Percentiles rank a stretch among this genome's conserved stretches.
These are phyloP conservation scores for Liasis olivaceus DNA, from an alignment of 2,797 vertebrate species.

Conservation along the genomic window DNA sequence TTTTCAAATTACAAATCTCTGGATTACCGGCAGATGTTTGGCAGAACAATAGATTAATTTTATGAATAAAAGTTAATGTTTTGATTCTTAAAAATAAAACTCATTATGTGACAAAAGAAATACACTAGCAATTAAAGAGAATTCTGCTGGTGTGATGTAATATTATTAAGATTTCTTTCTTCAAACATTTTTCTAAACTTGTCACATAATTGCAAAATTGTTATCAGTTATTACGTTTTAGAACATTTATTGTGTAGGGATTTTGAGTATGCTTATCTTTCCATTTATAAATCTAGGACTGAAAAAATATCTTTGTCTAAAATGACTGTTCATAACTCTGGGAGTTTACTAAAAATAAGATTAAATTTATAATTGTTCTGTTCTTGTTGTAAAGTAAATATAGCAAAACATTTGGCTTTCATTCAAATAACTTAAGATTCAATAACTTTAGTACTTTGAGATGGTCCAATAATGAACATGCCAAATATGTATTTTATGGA, in stretches of 20 bases:
- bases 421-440: conserved; percentile 40
- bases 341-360: conserved; percentile 19
- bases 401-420: conserved; percentile 32
- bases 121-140: conserved; percentile 52
- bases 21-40: conserved; percentile 45
- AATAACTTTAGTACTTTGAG: conserved; percentile 47
- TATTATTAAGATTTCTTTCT: conserved; percentile 70
- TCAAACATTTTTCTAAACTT: conserved; percentile 66
- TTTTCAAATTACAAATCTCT: conserved; percentile 21
- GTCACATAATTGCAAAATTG: conserved; percentile 56
- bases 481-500: neutral
- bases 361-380: conserved; percentile 44
- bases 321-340: neutral
- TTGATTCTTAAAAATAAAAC: conserved; percentile 48
- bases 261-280: conserved; percentile 44
- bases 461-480: conserved; percentile 44
- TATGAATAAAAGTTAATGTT: conserved; percentile 46
- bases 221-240: conserved; percentile 48
- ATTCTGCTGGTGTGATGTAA: conserved; percentile 59
- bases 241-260: conserved; percentile 43
- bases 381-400: conserved; percentile 38
- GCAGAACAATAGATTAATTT: conserved; percentile 55
- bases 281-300: conserved; percentile 39
- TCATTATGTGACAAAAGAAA: conserved; percentile 51
- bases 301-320: conserved; percentile 45